Conservation (phyloP, 2,888 invertebrate genomes). For the Microplitis deprimator region DNA sequence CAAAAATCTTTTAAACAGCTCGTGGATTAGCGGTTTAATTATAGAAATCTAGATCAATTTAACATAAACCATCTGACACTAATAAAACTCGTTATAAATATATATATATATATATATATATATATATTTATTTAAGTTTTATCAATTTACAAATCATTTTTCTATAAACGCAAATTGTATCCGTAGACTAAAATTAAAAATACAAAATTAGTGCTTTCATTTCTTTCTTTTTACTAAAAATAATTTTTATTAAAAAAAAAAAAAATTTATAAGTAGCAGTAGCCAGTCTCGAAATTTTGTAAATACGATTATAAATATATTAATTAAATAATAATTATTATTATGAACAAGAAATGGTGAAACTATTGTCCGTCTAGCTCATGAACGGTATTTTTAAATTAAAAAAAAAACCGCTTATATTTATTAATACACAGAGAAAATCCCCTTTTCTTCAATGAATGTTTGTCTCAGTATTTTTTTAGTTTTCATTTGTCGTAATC, state of each 20-base stretch:
- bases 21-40: constrained; percentile 21
- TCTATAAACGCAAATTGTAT: too few relatives aligned
- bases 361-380: too few relatives aligned
- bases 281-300: constrained; percentile 17
- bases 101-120: neutral
- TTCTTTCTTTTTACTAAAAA: too few relatives aligned
- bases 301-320: constrained; percentile 25
- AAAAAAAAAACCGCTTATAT: too few relatives aligned
- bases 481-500: constrained; percentile 33
- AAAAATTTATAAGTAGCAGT: constrained; percentile 4
- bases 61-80: constrained; percentile 24
- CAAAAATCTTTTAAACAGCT: neutral
- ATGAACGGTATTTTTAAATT: too few relatives aligned
- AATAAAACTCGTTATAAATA: neutral
- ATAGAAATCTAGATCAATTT: constrained; percentile 28
- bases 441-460: too few relatives aligned
- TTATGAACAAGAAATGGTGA: neutral
- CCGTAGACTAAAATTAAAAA: too few relatives aligned
- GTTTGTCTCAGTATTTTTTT: too few relatives aligned
- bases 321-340: constrained; percentile 29
- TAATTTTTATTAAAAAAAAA: neutral
- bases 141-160: neutral
- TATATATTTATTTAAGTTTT: neutral
- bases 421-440: too few relatives aligned
- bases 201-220: too few relatives aligned